phyloP scores from a whole-genome alignment of 2,113 vertebrate genomes.

The Pollachius pollachius region DNA sequence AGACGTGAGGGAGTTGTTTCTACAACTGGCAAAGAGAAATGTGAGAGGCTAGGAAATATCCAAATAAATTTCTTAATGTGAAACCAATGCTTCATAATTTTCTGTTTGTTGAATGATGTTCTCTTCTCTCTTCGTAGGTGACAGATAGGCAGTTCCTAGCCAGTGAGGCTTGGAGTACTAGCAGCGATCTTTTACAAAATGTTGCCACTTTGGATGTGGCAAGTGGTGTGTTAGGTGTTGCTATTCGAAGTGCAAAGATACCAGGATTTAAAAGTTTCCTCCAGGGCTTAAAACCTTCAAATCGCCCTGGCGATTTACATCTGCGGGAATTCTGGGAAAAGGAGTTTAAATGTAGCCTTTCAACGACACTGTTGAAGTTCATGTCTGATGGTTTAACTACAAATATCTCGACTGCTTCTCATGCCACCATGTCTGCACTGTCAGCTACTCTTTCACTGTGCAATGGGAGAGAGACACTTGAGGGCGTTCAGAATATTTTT shows the following conservation, averaged over 20 bases:
- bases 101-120: background rate
- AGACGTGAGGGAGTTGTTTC: constrained; percentile 64
- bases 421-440: background rate
- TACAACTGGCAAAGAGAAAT: constrained; percentile 61
- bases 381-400: background rate
- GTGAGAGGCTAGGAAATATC: constrained; percentile 41
- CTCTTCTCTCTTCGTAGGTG: constrained; percentile 26
- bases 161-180: constrained; percentile 74
- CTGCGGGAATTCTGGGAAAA: constrained; percentile 65
- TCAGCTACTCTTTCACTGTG: constrained; percentile 51
- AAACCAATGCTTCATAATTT: background rate
- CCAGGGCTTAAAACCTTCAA: constrained; percentile 50
- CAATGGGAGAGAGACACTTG: constrained; percentile 68
- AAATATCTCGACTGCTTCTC: constrained; percentile 18
- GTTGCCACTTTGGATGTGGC: constrained; percentile 48
- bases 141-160: constrained; percentile 69
- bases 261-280: constrained; percentile 67
- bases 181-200: constrained; percentile 48
- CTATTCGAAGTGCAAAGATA: constrained; percentile 63
- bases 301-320: constrained; percentile 42
- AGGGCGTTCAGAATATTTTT: constrained; percentile 54
- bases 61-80: background rate
- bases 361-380: too few relatives aligned
- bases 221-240: constrained; percentile 72
- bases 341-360: constrained; percentile 56